phyloP scores from a whole-genome alignment of 2,888 invertebrate genomes.

The Biston stratarius region DNA sequence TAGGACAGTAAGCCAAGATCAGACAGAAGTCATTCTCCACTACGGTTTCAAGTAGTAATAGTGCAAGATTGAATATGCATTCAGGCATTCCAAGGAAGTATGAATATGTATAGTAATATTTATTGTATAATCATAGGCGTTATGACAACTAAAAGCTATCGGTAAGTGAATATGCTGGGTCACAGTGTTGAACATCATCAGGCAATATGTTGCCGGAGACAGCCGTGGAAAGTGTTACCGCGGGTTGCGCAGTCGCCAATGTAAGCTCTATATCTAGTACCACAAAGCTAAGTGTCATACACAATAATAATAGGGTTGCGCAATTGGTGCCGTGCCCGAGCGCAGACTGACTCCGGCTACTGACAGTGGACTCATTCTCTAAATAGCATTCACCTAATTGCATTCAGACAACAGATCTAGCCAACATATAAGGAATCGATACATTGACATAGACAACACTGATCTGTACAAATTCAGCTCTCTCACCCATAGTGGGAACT shows the following conservation, averaged over 20 bases:
- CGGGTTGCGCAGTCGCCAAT: conserved; percentile 8
- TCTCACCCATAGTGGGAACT: conserved; percentile 88
- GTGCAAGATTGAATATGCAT: conserved; percentile 75
- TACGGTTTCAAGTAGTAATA: conserved; percentile 72
- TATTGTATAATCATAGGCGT: conserved; percentile 25
- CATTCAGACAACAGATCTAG: conserved; percentile 83
- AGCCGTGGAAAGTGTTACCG: conserved; percentile 50
- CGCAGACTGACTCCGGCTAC: conserved; percentile 74
- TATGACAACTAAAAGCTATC: conserved; percentile 29
- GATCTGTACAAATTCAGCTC: conserved; percentile 80
- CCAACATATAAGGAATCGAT: conserved; percentile 72
- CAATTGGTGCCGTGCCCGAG: conserved; percentile 40
- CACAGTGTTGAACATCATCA: conserved; percentile 51
- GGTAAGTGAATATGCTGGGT: conserved; percentile 28
- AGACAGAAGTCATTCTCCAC: conserved; percentile 78
- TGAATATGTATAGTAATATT: conserved; percentile 35
- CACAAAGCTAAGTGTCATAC: conserved; percentile 28
- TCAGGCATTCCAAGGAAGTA: conserved; percentile 68
- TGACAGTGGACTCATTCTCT: conserved; percentile 76
- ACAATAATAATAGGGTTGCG: conserved; percentile 23
- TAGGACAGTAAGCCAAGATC: conserved; percentile 73
- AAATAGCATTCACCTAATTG: conserved; percentile 83
- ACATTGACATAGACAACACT: conserved; percentile 81
- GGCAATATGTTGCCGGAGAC: conserved; percentile 74
- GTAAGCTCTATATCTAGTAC: conserved; percentile 29